Evolutionary conservation across 2,888 invertebrate genomes (phyloP), one percentile per base, ranked within the genome.

Genomic region (Hirtodrosophila cameraria): DNA sequence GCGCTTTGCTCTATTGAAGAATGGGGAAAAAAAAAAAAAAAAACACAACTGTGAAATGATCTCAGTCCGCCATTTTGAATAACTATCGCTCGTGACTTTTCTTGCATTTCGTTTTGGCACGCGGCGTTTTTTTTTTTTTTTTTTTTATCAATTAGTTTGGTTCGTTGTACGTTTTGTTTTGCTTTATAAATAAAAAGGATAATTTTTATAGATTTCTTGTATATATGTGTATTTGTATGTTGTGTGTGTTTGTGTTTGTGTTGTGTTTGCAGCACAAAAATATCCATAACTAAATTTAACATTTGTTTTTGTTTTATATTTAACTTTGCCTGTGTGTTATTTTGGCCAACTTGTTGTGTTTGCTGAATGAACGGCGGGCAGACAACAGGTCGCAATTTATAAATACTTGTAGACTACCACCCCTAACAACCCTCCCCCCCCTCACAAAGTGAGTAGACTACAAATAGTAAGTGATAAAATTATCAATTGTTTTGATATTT

Each of bases 291-390:
- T 81, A 81, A 84, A 84, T 68, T 86, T 86, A 81, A 86, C 78
- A 81, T 69, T 77, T 82, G 85, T 86, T 86, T 77, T 74, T 61
- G 81, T 70, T 86, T 84, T 86, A 84, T 78, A 69, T 84, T 86
- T 80, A 80, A 86, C 84, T 76, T 70, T 60, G 65, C 35, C 52
- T 39, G 71, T 39, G 71, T 75, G 62, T 75, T 72, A 64, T 72
- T 72, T 72, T 75, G 78, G 74, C 74, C 74, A 75, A 75, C 74
- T 74, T 77, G 74, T 73, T 74, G 72, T 62, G 59, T 52, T 33
- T 57, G 25, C 46, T 31, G 25, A 8, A 31, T 78, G 58, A 80
- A 80, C 74, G 82, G 70, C 77, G 36, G 53, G 68, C 76, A 81
- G 73, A 77, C 82, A 77, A 84, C 82, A 84, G 78, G 82, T 81